Percentiles rank a stretch among this genome's conserved stretches.
Evolutionary conservation across 2,113 vertebrate genomes (phyloP).

Genomic region (Pipra filicauda): DNA sequence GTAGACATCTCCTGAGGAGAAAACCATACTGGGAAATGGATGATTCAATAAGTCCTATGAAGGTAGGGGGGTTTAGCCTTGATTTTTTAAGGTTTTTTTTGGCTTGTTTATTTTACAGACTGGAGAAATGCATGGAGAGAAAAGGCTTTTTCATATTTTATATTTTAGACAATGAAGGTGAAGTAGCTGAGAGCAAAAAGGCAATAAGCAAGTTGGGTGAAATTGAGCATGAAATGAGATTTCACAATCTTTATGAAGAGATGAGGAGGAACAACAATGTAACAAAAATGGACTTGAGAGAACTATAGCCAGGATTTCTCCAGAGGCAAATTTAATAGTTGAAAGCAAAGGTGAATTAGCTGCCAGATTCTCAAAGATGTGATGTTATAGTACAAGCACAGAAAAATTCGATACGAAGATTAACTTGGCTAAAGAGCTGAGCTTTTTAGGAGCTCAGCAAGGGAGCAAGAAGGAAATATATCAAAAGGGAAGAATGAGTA

Average conservation of each 20-base stretch:
- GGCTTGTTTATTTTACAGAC: not conserved
- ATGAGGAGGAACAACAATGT: not conserved
- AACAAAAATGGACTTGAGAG: constrained; percentile 6
- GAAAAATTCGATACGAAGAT: not conserved
- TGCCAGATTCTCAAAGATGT: not conserved
- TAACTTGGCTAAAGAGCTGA: not conserved
- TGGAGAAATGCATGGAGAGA: not conserved
- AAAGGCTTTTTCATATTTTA: not conserved
- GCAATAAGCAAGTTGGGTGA: constrained; percentile 32
- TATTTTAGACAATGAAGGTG: not conserved
- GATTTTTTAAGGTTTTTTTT: not conserved
- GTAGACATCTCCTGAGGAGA: not conserved
- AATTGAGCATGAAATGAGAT: constrained; percentile 65
- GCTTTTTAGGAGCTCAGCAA: not conserved
- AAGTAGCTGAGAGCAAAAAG: constrained; percentile 7
- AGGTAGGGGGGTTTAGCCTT: not conserved
- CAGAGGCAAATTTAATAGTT: not conserved
- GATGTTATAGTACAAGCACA: not conserved
- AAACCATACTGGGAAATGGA: not conserved
- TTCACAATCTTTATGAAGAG: constrained; percentile 5
- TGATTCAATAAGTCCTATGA: not conserved
- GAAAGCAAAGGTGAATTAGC: constrained; percentile 2
- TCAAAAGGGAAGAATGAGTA: not conserved
- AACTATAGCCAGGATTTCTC: not conserved
- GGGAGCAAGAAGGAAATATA: not conserved